A percentile compares a stretch with the other conserved stretches of the same genome.
Conservation (phyloP, 2,797 vertebrate species). For the Eutrigla gurnardus region DNA sequence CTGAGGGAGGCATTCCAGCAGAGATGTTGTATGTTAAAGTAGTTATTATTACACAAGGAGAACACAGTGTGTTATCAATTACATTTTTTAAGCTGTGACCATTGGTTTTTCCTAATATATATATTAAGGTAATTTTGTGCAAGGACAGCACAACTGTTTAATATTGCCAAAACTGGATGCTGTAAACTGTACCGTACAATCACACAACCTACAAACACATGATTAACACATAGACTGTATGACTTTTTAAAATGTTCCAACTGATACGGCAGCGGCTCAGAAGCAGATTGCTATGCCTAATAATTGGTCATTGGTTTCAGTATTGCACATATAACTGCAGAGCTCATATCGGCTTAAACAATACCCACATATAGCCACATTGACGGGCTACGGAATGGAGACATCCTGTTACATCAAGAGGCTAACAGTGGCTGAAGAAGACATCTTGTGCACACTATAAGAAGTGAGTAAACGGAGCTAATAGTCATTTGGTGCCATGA, state of each 20-base stretch:
- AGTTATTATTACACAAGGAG: no score
- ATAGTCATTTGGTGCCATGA: conserved; percentile 57
- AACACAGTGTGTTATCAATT: no score
- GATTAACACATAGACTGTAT: background rate
- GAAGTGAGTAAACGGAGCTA: conserved; percentile 47
- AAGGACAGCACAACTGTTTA: no score
- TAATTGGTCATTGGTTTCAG: conserved; percentile 28
- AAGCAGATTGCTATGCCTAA: conserved; percentile 9
- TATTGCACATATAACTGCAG: conserved; percentile 12
- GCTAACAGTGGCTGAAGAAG: conserved; percentile 38
- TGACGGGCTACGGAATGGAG: background rate
- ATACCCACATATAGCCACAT: background rate
- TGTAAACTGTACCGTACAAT: no score
- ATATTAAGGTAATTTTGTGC: conserved; percentile 12
- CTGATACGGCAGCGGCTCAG: background rate
- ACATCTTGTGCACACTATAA: conserved; percentile 33
- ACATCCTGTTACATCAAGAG: conserved; percentile 31
- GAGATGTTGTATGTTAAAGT: no score
- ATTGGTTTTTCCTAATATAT: background rate
- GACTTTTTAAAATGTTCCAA: background rate
- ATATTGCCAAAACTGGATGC: no score
- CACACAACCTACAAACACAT: conserved; percentile 13
- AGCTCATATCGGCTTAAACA: conserved; percentile 3
- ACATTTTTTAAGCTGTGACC: no score
- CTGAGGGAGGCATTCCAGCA: background rate